Evolutionary conservation across 1,140 invertebrate genomes (phyloP).

Genomic region (Bombus turneri): DNA sequence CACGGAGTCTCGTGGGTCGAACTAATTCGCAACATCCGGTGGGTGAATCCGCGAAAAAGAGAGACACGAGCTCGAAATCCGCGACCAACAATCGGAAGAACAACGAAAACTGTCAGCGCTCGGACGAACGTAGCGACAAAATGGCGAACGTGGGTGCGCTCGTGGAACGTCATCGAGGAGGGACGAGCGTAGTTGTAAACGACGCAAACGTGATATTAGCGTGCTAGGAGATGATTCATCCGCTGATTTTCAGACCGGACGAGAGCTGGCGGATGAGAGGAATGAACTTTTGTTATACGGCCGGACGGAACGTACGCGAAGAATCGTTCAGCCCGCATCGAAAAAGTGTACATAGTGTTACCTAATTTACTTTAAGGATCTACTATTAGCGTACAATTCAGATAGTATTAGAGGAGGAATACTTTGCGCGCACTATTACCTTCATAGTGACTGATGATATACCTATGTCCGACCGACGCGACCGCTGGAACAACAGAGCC

Average conservation of each 20-base stretch:
- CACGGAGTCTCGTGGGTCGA: conserved; percentile 47
- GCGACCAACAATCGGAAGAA: not conserved
- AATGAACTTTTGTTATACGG: conserved; percentile 63
- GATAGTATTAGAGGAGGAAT: conserved; percentile 64
- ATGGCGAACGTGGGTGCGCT: conserved; percentile 11
- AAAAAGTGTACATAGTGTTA: conserved; percentile 77
- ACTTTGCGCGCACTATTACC: conserved; percentile 72
- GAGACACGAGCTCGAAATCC: not conserved
- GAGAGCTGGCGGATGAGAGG: not conserved
- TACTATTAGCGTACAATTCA: conserved; percentile 68
- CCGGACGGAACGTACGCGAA: conserved; percentile 19
- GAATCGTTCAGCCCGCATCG: conserved; percentile 35
- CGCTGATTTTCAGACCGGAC: not conserved
- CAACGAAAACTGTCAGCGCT: not conserved
- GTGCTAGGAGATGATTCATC: conserved; percentile 27
- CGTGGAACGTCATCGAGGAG: conserved; percentile 19
- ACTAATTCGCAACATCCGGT: conserved; percentile 26
- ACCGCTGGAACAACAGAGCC: conserved; percentile 56
- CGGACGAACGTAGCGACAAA: conserved; percentile 14
- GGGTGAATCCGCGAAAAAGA: not conserved
- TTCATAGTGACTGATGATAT: conserved; percentile 66
- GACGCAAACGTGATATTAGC: conserved; percentile 51
- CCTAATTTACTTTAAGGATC: conserved; percentile 75
- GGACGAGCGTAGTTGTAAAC: not conserved
- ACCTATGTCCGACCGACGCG: conserved; percentile 44